Evolutionary conservation across 2,113 vertebrate genomes (phyloP).

Genomic region (Atractosteus spatula): DNA sequence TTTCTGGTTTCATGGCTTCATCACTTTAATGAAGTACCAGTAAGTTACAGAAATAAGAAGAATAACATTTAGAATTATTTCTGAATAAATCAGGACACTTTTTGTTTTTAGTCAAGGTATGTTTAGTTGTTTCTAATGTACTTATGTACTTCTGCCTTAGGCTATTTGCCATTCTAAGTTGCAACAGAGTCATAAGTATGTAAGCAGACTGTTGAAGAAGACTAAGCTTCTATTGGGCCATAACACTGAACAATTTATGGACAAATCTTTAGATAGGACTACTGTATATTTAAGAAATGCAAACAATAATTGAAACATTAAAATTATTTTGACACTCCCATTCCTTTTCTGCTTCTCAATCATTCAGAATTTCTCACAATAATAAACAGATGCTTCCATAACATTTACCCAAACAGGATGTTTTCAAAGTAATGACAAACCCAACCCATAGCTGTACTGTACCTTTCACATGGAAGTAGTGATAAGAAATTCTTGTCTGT

Average conservation of each 20-base stretch:
- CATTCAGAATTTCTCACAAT: slow-evolving; percentile 5
- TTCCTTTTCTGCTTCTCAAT: background rate
- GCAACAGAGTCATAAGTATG: slow-evolving; percentile 7
- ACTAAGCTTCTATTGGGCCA: background rate
- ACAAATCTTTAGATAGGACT: slow-evolving; percentile 4
- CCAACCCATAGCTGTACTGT: slow-evolving; percentile 7
- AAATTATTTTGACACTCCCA: slow-evolving; percentile 16
- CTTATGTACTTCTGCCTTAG: slow-evolving; percentile 15
- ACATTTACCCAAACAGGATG: slow-evolving; percentile 22
- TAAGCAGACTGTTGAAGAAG: background rate
- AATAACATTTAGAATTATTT: too few relatives aligned
- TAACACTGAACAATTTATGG: background rate
- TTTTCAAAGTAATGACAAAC: slow-evolving; percentile 17
- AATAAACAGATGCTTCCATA: slow-evolving; percentile 18
- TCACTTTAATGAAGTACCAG: too few relatives aligned
- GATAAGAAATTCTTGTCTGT: slow-evolving; percentile 9
- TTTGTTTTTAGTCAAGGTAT: too few relatives aligned
- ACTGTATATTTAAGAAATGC: slow-evolving; percentile 5
- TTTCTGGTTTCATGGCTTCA: too few relatives aligned
- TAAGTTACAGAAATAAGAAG: too few relatives aligned
- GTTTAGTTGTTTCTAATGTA: background rate
- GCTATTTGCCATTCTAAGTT: slow-evolving; percentile 11
- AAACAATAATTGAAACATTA: background rate
- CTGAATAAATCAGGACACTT: too few relatives aligned
- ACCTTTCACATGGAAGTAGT: background rate